Conservation (phyloP, 2,797 vertebrate species). For the Danio aesculapii region DNA sequence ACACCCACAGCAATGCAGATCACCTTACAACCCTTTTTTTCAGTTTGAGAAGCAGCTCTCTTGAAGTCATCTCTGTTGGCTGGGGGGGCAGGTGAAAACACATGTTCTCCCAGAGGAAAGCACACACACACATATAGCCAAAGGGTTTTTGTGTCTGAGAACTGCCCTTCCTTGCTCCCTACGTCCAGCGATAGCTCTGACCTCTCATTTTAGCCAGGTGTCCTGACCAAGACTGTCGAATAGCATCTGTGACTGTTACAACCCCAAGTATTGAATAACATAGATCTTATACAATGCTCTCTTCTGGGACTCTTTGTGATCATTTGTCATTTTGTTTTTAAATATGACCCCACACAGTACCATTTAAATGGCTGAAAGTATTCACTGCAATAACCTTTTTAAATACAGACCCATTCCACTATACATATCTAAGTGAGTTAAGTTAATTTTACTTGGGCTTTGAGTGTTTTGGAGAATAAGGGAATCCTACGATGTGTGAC, state of each 20-base stretch:
- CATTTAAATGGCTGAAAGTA: background rate
- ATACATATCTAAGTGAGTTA: background rate
- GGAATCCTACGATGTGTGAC: background rate
- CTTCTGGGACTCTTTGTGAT: background rate
- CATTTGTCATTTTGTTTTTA: background rate
- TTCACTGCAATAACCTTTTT: background rate
- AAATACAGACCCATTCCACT: background rate
- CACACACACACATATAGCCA: slow-evolving; percentile 43
- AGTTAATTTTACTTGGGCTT: background rate
- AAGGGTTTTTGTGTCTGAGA: slow-evolving; percentile 30
- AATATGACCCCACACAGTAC: background rate
- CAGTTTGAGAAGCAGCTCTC: slow-evolving; percentile 51
- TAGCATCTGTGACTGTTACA: slow-evolving; percentile 49
- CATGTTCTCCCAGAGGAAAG: slow-evolving; percentile 53
- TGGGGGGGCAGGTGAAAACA: slow-evolving; percentile 54
- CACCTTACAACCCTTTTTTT: slow-evolving; percentile 51
- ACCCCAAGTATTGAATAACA: slow-evolving; percentile 9
- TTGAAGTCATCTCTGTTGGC: slow-evolving; percentile 38
- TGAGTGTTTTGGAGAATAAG: background rate
- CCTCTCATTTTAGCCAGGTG: slow-evolving; percentile 43
- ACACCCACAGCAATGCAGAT: background rate
- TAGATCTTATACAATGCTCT: background rate
- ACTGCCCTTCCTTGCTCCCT: slow-evolving; percentile 30
- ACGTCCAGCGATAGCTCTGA: slow-evolving; percentile 21
- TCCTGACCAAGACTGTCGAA: slow-evolving; percentile 6